Conservation (phyloP, 2,888 invertebrate genomes). For the Archips crataeganus region DNA sequence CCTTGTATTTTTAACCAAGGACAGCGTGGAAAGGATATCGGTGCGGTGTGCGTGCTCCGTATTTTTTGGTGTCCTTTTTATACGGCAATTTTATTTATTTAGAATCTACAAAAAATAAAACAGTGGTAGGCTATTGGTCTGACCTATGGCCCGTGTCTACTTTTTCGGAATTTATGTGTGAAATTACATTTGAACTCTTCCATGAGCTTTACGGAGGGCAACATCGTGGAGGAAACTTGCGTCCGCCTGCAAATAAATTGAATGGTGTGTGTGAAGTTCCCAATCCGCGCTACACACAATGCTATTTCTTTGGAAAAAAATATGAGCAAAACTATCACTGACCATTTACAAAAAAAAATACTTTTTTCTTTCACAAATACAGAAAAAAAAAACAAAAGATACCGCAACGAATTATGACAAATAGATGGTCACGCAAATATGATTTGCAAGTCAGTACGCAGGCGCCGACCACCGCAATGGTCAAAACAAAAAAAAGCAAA, state of each 20-base stretch:
- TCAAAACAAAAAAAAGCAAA: conserved; percentile 45
- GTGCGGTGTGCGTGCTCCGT: conserved; percentile 3
- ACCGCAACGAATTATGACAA: conserved; percentile 67
- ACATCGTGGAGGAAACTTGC: no score
- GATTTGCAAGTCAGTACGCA: conserved; percentile 68
- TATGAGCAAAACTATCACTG: background rate
- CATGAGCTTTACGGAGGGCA: no score
- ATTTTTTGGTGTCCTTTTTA: background rate
- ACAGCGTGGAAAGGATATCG: conserved; percentile 19
- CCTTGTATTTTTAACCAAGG: conserved; percentile 40
- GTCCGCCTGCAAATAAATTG: no score
- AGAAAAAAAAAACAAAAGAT: conserved; percentile 52
- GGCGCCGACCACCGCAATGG: conserved; percentile 53
- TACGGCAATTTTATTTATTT: no score
- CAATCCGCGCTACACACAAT: no score
- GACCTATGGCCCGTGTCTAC: no score
- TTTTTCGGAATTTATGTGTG: no score
- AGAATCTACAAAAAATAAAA: no score
- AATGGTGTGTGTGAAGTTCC: no score
- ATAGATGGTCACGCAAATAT: conserved; percentile 61
- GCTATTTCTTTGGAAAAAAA: no score
- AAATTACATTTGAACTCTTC: no score
- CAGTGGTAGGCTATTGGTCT: no score
- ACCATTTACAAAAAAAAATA: background rate
- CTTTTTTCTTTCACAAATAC: conserved; percentile 7